Conservation (phyloP, 2,888 invertebrate genomes). For the Oscheius sp. region DNA sequence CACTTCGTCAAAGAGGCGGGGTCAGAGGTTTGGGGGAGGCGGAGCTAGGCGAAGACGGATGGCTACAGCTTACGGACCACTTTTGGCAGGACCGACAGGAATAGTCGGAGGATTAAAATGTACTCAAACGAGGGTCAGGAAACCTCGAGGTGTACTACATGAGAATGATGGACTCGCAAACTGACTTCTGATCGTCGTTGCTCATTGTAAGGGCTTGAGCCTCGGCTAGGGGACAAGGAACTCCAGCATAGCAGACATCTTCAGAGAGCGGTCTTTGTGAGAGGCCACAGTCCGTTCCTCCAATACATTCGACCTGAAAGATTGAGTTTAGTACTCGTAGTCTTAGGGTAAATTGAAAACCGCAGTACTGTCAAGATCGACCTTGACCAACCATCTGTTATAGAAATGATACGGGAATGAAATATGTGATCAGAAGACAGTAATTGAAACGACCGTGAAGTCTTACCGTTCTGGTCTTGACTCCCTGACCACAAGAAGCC, state of each 20-base stretch:
- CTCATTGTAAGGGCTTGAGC: conserved; percentile 21
- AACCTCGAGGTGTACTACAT: neutral
- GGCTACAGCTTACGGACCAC: conserved; percentile 27
- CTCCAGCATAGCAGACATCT: conserved; percentile 52
- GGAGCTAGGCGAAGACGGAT: conserved; percentile 17
- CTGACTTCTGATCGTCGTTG: conserved; percentile 26
- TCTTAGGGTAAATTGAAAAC: neutral
- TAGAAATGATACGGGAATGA: no score
- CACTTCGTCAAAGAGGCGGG: conserved; percentile 13
- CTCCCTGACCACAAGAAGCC: conserved; percentile 60
- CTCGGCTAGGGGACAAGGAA: conserved; percentile 43
- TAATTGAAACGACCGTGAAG: neutral
- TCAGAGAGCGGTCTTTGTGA: conserved; percentile 42
- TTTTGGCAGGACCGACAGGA: conserved; percentile 28
- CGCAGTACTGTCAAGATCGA: neutral
- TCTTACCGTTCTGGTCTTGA: conserved; percentile 39
- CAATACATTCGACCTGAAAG: conserved; percentile 52
- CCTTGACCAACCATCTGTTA: no score
- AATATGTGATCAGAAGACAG: no score
- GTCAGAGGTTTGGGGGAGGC: neutral
- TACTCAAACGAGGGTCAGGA: conserved; percentile 4
- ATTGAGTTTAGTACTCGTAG: no score
- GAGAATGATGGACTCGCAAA: neutral
- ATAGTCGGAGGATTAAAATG: conserved; percentile 32
- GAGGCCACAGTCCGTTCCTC: conserved; percentile 53